Evolutionary conservation across 2,113 vertebrate species (phyloP).

Genomic region (Tretioscincus oriximinensis): DNA sequence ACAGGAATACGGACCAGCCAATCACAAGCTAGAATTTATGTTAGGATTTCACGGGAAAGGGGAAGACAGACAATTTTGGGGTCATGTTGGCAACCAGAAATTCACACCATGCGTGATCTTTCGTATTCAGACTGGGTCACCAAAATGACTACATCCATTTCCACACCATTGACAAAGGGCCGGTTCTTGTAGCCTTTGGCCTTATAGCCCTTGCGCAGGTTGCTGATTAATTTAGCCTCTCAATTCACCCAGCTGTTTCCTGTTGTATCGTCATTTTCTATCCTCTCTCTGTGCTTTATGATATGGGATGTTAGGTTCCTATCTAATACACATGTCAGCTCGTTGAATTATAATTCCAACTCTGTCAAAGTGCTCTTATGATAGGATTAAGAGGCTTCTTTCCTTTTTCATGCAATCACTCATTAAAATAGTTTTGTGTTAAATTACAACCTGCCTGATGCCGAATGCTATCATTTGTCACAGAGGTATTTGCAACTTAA

Average conservation of each 20-base stretch:
- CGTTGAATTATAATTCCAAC: slow-evolving; percentile 38
- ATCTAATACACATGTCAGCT: slow-evolving; percentile 1
- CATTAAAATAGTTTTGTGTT: slow-evolving; percentile 53
- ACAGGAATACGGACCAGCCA: too few species aligned
- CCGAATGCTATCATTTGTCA: slow-evolving; percentile 42
- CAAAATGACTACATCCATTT: not conserved
- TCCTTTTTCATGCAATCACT: slow-evolving; percentile 35
- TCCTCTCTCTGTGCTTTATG: slow-evolving; percentile 10
- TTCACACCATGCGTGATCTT: too few species aligned
- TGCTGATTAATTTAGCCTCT: not conserved
- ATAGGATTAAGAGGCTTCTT: slow-evolving; percentile 44
- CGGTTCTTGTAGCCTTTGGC: not conserved
- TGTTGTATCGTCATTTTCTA: slow-evolving; percentile 1
- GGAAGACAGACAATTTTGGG: too few species aligned
- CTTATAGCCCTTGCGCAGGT: not conserved
- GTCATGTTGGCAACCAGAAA: too few species aligned
- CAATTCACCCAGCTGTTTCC: not conserved
- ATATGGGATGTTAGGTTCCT: slow-evolving; percentile 31
- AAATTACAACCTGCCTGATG: slow-evolving; percentile 31
- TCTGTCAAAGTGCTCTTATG: slow-evolving; percentile 25
- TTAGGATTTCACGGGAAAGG: too few species aligned
- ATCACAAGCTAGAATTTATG: too few species aligned
- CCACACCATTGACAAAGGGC: too few species aligned
- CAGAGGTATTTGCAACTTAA: slow-evolving; percentile 25
- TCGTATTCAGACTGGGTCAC: too few species aligned